Evolutionary conservation across 2,113 vertebrate species (phyloP), one percentile per base, ranked within the genome.

Genomic region (Semicossyphus pulcher): DNA sequence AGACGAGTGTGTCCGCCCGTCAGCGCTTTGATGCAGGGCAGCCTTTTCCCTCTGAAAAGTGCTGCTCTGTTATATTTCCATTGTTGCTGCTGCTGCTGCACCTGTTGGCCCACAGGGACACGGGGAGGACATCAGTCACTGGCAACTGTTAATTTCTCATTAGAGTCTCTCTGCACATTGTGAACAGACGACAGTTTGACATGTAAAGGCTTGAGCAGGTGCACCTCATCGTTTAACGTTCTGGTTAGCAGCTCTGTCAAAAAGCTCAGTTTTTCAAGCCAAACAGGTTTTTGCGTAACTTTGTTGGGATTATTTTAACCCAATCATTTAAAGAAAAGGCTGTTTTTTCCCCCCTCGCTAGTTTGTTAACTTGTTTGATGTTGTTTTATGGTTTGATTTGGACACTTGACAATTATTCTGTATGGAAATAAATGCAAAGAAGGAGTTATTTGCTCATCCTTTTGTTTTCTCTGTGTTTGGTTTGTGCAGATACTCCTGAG

Each of bases 141-240:
- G 86, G 86, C 92, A 93, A 92, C 91, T 94, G 93, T 93, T 94
- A 88, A 91, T 91, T 93, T 93, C 93, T 92, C 91, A 91, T 93
- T 93, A 89, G 82, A 75, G 71, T 81, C 87, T 84, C 72, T 86
- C 75, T 86, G 85, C 88, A 79, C 77, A 78, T 80, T 81, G 70
- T 60, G 64, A 82, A 75, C 72, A 78, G 66, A 52, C 41, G 63
- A 72, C 60, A 54, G 72, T 79, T 49, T 61, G 10, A n/a, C 31
- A 48, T 54, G 25, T 29, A 20, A 81, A 66, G 72, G 53, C 37
- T 3, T 7, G 14, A 45, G 83, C 85, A 88, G 89, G 81, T 88
- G 89, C 78, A 54, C 9, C 37, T 42, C 53, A 29, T 51, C n/a
- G 2, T 57, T 59, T 51, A 59, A 32, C 7, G 5, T 0, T 25